Base-by-base conservation (phyloP, 2,113 vertebrate species). In the Dicentrarchus labrax region DNA sequence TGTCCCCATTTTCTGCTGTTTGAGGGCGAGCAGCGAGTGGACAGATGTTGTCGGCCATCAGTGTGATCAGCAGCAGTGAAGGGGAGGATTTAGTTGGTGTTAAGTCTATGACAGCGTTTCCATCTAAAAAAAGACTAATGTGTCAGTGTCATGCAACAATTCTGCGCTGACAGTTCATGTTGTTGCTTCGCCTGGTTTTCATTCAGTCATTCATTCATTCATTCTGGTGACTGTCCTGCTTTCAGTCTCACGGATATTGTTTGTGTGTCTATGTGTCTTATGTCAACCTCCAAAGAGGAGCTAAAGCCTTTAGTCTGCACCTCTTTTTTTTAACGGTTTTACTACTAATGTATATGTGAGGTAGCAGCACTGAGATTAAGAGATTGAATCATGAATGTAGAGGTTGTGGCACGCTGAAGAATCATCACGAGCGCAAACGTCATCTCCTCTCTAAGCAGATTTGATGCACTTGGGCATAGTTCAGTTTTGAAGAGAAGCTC, bases 31-130 rank as follows among this genome's bases (percentile, higher is more conserved):
- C 72, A 48, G 68, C 19, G 4, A 22, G 74, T 16, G 68, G 80
- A 88, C 91, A 92, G 91, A 92, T 91, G 91, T 91, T 39, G 85
- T 50, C 17, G 2, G 36, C 80, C 81, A 62, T 89, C 85, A 79
- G 79, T 79, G 86, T 88, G 89, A 92, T 90, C 86, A 86, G 70
- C 87, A 53, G 65, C 1, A 21, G 83, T 11, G 24, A 61, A 21
- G 53, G 43, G 82, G 16, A 39, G 91, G 91, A 89, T 92, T 92
- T 89, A 83, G 30, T 11, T 47, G 78, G 75, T 73, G 86, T 87
- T 88, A 92, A 90, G 11, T 89, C 86, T 61, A 9, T 45, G 68
- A 43, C 51, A 10, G 24, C 2, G 17, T 71, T 80, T 85, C 51
- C 57, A 78, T 84, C 9, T 68, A 67, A 57, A 77, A 60, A 78